Conservation (phyloP, 2,113 vertebrate species). For the Martes martes region DNA sequence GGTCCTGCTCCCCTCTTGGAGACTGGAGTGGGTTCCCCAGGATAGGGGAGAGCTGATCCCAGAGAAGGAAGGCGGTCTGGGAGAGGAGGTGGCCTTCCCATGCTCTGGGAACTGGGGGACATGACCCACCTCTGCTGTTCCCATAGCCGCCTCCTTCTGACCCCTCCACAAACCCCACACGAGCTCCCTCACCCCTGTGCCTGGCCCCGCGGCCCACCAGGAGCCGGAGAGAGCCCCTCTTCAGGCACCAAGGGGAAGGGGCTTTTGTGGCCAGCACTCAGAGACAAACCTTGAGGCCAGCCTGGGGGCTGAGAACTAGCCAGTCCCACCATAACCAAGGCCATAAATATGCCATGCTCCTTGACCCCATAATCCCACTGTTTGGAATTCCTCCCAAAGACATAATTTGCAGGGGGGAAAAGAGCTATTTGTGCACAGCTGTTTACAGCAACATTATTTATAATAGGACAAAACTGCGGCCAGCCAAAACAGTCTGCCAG, state of each 20-base stretch:
- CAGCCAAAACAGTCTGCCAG: background rate
- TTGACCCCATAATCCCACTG: constrained; percentile 55
- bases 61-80: background rate
- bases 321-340: background rate
- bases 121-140: background rate
- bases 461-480: background rate
- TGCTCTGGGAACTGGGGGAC: background rate
- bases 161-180: background rate
- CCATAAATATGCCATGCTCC: constrained; percentile 45
- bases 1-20: background rate
- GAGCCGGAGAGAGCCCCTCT: background rate
- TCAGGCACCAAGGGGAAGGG: background rate
- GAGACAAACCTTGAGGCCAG: background rate
- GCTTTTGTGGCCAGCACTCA: background rate
- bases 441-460: constrained; percentile 69
- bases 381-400: constrained; percentile 66
- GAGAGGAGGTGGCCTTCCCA: background rate
- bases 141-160: background rate
- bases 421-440: constrained; percentile 17
- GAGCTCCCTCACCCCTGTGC: no score
- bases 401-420: constrained; percentile 31
- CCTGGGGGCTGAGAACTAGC: background rate
- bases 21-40: no score
- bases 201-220: background rate
- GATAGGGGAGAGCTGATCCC: background rate